Base-by-base conservation (phyloP, 2,797 vertebrate species). In the Trichosurus vulpecula region DNA sequence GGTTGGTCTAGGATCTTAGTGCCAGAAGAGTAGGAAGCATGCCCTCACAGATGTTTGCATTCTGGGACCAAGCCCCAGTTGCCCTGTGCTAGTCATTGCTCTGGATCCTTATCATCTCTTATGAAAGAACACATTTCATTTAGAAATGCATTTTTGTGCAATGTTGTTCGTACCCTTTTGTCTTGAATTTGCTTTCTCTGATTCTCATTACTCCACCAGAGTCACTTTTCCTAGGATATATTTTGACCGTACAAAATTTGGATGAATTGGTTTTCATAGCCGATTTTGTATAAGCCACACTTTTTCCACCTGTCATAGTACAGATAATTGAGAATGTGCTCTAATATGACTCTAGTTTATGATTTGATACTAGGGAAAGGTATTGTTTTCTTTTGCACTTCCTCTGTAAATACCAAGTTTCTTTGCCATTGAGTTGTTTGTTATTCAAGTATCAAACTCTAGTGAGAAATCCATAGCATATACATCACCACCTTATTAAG, bases 121-220 rank as follows among this genome's bases (percentile, higher is more conserved):
- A 95, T 74, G 55, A 95, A 94, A 96, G 3, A 3, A 3, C 89
- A 2, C 1, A 74, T 92, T 54, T 93, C 1, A 30, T 58, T 92
- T 87, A 47, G 55, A 95, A 96, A 87, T 94, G 94, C 0, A 9
- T 0, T 53, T 94, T 89, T 93, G 92, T 66, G 61, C 61, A 66
- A 66, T 66, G 31, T 61, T 35, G 5, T 66, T n/a, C n/a, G 12
- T 53, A 74, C 2, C 3, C 6, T 92, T 54, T 41, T 41, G 2
- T 41, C 19, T 41, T 95, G 35, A 30, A 52, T 94, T 94, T 89
- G 74, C 53, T 92, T 74, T 41, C 16, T 16, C 16, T 16, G 1
- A 16, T n/a, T 66, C 58, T 93, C 6, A 57, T 25, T 27, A 91
- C 6, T 90, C 61, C 6, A 56, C n/a, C 47, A 47, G 55, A 90